Base-by-base conservation (phyloP, 1,140 invertebrate genomes). In the Euura saliciscinereae region DNA sequence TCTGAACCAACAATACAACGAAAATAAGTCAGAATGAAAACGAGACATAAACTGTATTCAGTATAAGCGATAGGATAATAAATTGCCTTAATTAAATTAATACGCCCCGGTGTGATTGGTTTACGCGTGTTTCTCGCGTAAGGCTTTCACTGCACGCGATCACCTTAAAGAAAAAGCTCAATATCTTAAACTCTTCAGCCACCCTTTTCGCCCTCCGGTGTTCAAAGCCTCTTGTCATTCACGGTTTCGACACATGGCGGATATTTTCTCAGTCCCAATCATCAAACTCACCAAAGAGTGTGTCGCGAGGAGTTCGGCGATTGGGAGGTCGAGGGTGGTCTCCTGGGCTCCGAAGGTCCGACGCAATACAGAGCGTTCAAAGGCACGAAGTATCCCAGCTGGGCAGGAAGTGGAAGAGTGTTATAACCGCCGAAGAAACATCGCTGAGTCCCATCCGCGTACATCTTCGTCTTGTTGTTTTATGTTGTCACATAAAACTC, bases 371-470 rank as follows among this genome's bases (percentile, higher is more conserved):
- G 44, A 7, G 75, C 78, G 59, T 82, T 78, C 42, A 84, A 75
- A 66, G 83, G 79, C 43, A 83, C 77, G 65, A 84, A 84, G 66
- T 84, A 84, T 59, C 81, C 83, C 65, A 84, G 74, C 77, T 82
- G 83, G 6, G 80, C 83, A 28, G 80, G 74, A 66, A 82, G 71
- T 1, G 81, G 81, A 7, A 80, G 71, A 51, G 77, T 82, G 70
- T 79, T 78, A 65, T 82, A 79, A 65, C 76, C 78, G 67, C 73
- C 59, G 69, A 81, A 74, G 71, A 76, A 78, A 73, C 72, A 78
- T 72, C 74, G 74, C 11, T 74, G 73, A 6, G 78, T 71, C 10
- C 13, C 51, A 67, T 51, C 71, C 13, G 70, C 70, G 70, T 76
- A 74, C 75, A 76, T 76, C 44, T 59, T 59, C 8, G 51, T 6